These are phyloP conservation scores for Apodemia duryi DNA, from an alignment of 2,888 invertebrate species.

Conservation along the genomic window DNA sequence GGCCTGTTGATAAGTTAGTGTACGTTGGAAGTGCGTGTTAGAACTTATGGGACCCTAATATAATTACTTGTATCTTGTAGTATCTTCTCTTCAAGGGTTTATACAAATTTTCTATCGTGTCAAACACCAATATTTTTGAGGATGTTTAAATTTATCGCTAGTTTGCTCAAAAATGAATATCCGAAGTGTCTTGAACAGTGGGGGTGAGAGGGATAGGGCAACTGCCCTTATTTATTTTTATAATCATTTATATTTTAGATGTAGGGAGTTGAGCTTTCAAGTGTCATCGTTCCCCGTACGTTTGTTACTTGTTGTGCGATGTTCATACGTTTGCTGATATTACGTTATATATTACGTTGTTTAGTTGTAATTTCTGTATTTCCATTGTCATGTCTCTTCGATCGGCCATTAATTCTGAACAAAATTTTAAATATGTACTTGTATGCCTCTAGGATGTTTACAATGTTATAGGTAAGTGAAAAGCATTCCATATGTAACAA, in stretches of 20 bases:
- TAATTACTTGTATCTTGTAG: constrained; percentile 20
- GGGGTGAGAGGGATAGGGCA: constrained; percentile 55
- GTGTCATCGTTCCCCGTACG: constrained; percentile 43
- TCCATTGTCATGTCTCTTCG: constrained; percentile 17
- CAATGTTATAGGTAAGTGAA: constrained; percentile 61
- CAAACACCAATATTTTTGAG: constrained; percentile 41
- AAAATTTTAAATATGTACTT: constrained; percentile 47
- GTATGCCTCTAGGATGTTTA: constrained; percentile 66
- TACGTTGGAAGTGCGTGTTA: constrained; percentile 21
- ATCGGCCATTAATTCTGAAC: constrained; percentile 53
- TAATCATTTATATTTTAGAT: constrained; percentile 74
- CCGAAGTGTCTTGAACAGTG: constrained; percentile 39
- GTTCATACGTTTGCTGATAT: constrained; percentile 23
- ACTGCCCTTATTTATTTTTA: constrained; percentile 74
- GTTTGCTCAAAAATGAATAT: constrained; percentile 46
- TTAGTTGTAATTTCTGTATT: constrained; percentile 10
- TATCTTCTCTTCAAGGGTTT: constrained; percentile 18
- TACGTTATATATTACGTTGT: constrained; percentile 23
- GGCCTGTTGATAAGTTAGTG: constrained; percentile 37
- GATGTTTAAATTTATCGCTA: constrained; percentile 39
- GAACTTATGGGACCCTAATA: constrained; percentile 20
- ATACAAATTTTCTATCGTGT: constrained; percentile 31
- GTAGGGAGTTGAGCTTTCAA: constrained; percentile 59
- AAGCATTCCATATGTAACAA: constrained; percentile 73
- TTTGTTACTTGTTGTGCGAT: constrained; percentile 38